Evolutionary conservation across 2,797 vertebrate genomes (phyloP).

Genomic region (Microctenopoma steveboyesi): DNA sequence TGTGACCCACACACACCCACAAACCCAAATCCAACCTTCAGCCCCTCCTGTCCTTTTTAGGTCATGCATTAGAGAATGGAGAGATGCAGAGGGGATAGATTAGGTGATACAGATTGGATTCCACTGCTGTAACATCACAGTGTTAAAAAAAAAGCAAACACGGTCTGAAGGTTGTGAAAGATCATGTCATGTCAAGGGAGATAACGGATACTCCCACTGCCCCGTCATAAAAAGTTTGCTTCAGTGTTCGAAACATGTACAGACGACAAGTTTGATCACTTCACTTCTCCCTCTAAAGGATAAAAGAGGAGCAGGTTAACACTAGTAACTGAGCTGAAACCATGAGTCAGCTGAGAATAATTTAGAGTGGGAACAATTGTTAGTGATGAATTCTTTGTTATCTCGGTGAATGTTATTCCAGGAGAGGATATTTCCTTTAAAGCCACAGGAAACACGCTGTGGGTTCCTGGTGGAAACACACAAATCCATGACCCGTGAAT

Average conservation of each 20-base stretch:
- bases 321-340: constrained; percentile 10
- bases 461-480: constrained; percentile 25
- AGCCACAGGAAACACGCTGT: constrained; percentile 21
- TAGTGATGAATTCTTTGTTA: constrained; percentile 18
- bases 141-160: constrained; percentile 50
- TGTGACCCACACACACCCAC: constrained; percentile 60
- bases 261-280: constrained; percentile 40
- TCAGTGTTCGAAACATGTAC: constrained; percentile 29
- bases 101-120: constrained; percentile 68
- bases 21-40: constrained; percentile 63
- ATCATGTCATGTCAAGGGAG: constrained; percentile 18
- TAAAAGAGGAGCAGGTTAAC: constrained; percentile 26
- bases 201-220: constrained; percentile 66
- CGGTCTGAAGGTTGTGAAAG: constrained; percentile 31
- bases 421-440: constrained; percentile 52
- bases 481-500: too few species aligned
- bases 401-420: constrained; percentile 13
- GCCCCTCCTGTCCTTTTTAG: constrained; percentile 81
- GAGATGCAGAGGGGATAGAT: constrained; percentile 46
- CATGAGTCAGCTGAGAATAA: background rate
- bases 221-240: constrained; percentile 38
- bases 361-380: constrained; percentile 11
- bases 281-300: constrained; percentile 29
- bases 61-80: constrained; percentile 69
- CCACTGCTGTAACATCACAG: constrained; percentile 73